phyloP scores from a whole-genome alignment of 1,140 invertebrate species.

The Micrasema minimum region DNA sequence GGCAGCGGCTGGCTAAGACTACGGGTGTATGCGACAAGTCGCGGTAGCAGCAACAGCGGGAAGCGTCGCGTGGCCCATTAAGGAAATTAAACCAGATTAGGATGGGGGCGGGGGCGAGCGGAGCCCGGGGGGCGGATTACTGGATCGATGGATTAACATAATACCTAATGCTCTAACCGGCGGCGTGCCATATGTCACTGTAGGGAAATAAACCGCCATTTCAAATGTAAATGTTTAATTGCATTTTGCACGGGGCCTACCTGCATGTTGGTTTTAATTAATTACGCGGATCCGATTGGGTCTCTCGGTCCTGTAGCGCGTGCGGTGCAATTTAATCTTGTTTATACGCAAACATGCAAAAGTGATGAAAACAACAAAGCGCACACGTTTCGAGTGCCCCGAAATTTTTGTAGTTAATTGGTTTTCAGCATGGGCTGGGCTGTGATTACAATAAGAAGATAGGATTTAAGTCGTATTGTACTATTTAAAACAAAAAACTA shows the following conservation, averaged over 20 bases:
- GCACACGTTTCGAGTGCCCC: too few species aligned
- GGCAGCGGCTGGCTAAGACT: too few species aligned
- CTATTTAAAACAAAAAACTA: too few species aligned
- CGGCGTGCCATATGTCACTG: constrained; percentile 32
- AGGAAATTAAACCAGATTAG: constrained; percentile 44
- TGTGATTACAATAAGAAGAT: too few species aligned
- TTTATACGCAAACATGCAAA: neutral
- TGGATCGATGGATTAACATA: constrained; percentile 29
- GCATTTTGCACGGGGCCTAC: constrained; percentile 20
- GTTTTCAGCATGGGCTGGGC: too few species aligned
- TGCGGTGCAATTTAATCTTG: neutral
- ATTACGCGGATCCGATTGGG: constrained; percentile 17
- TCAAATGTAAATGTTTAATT: constrained; percentile 29
- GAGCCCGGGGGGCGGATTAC: neutral
- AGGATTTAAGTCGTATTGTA: too few species aligned
- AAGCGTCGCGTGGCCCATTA: constrained; percentile 41
- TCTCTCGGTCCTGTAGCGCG: neutral
- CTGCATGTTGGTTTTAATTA: constrained; percentile 24
- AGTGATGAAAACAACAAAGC: too few species aligned
- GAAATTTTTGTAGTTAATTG: too few species aligned
- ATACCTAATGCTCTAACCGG: constrained; percentile 25
- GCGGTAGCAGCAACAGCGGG: constrained; percentile 34
- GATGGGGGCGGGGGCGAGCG: neutral
- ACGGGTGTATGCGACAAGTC: constrained; percentile 22
- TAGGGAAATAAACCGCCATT: constrained; percentile 30